These are phyloP conservation scores for Spermophilus dauricus DNA, from an alignment of 2,113 vertebrate genomes.

Conservation along the genomic window DNA sequence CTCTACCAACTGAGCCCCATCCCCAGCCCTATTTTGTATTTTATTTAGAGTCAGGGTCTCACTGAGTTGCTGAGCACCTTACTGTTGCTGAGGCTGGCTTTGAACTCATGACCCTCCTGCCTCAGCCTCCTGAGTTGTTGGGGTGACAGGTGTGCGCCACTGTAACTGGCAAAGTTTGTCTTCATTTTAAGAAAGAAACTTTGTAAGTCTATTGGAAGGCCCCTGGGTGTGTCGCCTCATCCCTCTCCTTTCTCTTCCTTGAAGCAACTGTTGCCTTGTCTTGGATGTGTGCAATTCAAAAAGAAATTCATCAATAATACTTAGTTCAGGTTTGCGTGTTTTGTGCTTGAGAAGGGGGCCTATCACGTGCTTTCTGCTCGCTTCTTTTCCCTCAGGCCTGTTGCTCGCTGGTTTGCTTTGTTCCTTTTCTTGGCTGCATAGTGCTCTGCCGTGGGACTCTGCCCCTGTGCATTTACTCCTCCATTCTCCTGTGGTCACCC, in stretches of 20 bases:
- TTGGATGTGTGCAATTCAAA: too few species aligned
- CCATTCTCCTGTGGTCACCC: fast-evolving
- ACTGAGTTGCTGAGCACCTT: too few species aligned
- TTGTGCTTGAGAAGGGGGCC: neutral
- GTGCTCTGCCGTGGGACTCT: fast-evolving
- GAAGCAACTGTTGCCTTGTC: neutral
- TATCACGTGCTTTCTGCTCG: fast-evolving
- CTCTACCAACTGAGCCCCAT: too few species aligned
- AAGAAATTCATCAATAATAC: too few species aligned
- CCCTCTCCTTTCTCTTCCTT: neutral
- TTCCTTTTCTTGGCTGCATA: neutral
- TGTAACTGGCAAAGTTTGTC: neutral
- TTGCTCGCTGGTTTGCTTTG: fast-evolving
- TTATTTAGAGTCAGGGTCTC: too few species aligned
- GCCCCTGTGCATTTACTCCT: neutral
- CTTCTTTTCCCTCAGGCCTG: neutral
- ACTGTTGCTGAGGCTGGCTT: too few species aligned
- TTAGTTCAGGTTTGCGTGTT: neutral
- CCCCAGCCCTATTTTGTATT: too few species aligned
- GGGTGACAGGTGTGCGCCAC: too few species aligned
- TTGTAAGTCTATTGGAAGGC: neutral
- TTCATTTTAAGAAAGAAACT: neutral
- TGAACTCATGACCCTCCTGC: too few species aligned
- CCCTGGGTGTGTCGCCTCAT: fast-evolving
- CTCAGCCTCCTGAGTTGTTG: too few species aligned